phyloP scores from a whole-genome alignment of 2,113 vertebrate species.

The Heloderma charlesbogerti region DNA sequence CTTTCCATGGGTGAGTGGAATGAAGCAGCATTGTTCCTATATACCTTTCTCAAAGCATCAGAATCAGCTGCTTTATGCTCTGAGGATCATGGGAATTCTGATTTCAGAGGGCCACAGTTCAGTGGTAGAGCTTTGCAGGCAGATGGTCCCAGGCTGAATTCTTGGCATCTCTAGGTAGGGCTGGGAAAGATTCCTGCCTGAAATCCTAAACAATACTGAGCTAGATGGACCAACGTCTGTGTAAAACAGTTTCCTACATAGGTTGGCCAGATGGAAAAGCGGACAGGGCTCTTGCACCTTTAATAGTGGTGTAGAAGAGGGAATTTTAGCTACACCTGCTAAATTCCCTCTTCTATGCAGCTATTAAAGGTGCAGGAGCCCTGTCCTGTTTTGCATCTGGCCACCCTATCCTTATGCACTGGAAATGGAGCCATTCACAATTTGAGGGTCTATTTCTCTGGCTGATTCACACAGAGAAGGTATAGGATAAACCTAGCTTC shows the following conservation, averaged over 20 bases:
- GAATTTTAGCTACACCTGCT: not conserved
- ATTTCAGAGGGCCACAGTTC: not conserved
- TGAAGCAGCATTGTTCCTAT: not conserved
- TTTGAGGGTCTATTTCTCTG: not conserved
- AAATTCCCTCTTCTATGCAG: not conserved
- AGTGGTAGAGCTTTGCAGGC: too few relatives aligned
- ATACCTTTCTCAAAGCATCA: not conserved
- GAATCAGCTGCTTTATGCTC: not conserved
- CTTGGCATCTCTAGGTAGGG: too few relatives aligned
- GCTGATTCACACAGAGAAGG: not conserved
- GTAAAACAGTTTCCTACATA: not conserved
- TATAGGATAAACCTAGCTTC: not conserved
- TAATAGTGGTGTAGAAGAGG: not conserved
- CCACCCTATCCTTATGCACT: too few relatives aligned
- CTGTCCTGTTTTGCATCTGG: not conserved
- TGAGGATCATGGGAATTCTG: not conserved
- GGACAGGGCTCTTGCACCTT: not conserved
- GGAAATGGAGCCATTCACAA: not conserved
- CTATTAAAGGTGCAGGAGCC: not conserved
- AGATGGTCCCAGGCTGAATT: too few relatives aligned
- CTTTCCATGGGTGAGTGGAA: not conserved
- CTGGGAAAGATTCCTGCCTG: too few relatives aligned
- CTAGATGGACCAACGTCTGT: not conserved
- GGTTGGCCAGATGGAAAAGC: not conserved
- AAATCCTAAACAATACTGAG: not conserved